Percentiles rank a stretch among this genome's conserved stretches.
Conservation (phyloP, 2,797 vertebrate species). For the Gymnothorax reevesii region DNA sequence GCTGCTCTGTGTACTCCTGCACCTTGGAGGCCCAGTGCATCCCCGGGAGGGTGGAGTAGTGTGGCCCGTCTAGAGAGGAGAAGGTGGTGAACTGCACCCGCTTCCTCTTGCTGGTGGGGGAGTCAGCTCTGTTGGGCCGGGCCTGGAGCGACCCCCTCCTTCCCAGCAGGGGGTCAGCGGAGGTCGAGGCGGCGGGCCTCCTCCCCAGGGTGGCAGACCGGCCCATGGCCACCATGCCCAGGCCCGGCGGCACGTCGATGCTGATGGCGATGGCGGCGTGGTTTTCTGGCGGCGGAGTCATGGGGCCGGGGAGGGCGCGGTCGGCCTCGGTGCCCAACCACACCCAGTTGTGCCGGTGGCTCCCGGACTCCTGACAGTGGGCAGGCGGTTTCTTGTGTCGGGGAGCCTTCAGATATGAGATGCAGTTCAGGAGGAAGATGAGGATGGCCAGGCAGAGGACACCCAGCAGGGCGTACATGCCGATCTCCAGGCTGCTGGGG, state of each 20-base stretch:
- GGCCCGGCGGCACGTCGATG: slow-evolving; percentile 44
- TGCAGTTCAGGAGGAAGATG: slow-evolving; percentile 90
- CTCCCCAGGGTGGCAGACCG: slow-evolving; percentile 84
- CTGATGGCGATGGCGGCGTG: slow-evolving; percentile 71
- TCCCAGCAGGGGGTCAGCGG: slow-evolving; percentile 68
- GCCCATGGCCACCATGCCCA: slow-evolving; percentile 70
- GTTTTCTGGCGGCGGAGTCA: slow-evolving; percentile 56
- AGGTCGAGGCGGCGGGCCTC: slow-evolving; percentile 65
- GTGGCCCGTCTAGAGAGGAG: slow-evolving; percentile 77
- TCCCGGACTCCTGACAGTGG: slow-evolving; percentile 72
- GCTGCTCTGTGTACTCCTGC: slow-evolving; percentile 56
- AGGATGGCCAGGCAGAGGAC: slow-evolving; percentile 87
- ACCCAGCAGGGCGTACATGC: slow-evolving; percentile 85
- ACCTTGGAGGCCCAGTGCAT: slow-evolving; percentile 83
- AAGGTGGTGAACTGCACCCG: slow-evolving; percentile 95
- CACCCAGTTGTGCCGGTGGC: slow-evolving; percentile 89
- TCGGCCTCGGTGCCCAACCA: slow-evolving; percentile 76
- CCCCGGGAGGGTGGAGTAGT: slow-evolving; percentile 72
- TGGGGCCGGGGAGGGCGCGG: slow-evolving; percentile 57
- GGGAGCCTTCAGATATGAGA: slow-evolving; percentile 78
- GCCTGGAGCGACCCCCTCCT: slow-evolving; percentile 67
- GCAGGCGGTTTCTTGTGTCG: slow-evolving; percentile 78
- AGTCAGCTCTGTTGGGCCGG: slow-evolving; percentile 70
- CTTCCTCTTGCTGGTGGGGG: slow-evolving; percentile 92
- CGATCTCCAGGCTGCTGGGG: slow-evolving; percentile 84